These are phyloP conservation scores for Abscondita cerata DNA, from an alignment of 2,888 invertebrate genomes.

Conservation along the genomic window DNA sequence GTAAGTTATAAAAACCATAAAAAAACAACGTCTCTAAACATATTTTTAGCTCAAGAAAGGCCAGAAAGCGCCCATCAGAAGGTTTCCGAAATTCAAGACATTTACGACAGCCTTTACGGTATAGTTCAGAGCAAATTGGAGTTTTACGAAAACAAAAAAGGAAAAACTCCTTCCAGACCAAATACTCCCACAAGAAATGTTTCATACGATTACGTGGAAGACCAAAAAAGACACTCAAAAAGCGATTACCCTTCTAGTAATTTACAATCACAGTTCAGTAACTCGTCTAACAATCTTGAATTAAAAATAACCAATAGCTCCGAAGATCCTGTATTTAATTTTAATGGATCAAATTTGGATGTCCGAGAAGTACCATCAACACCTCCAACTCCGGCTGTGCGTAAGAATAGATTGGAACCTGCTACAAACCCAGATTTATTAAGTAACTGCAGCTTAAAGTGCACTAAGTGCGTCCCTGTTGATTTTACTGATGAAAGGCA, in stretches of 20 bases:
- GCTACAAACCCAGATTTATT: slow-evolving; percentile 4
- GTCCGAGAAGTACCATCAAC: not conserved
- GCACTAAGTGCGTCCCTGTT: slow-evolving; percentile 13
- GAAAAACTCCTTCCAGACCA: not conserved
- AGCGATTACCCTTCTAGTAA: too few relatives aligned
- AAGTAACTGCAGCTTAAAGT: slow-evolving; percentile 1
- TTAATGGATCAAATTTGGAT: too few relatives aligned
- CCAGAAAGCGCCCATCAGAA: too few relatives aligned
- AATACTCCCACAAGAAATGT: not conserved
- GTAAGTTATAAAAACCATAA: too few relatives aligned
- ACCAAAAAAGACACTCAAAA: not conserved
- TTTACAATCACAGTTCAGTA: too few relatives aligned
- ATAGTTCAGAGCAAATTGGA: slow-evolving; percentile 25
- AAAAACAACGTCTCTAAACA: too few relatives aligned
- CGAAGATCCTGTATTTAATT: too few relatives aligned
- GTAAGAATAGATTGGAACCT: not conserved
- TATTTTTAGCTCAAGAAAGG: too few relatives aligned
- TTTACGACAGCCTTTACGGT: slow-evolving; percentile 27
- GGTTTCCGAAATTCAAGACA: slow-evolving; percentile 24
- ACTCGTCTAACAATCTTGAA: too few relatives aligned
- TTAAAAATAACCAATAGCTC: too few relatives aligned
- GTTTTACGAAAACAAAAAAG: slow-evolving; percentile 18
- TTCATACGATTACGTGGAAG: not conserved
- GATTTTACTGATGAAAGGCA: slow-evolving; percentile 22
- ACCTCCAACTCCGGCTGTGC: not conserved